Evolutionary conservation across 2,888 invertebrate genomes (phyloP).

Genomic region (Melinaea marsaeus): DNA sequence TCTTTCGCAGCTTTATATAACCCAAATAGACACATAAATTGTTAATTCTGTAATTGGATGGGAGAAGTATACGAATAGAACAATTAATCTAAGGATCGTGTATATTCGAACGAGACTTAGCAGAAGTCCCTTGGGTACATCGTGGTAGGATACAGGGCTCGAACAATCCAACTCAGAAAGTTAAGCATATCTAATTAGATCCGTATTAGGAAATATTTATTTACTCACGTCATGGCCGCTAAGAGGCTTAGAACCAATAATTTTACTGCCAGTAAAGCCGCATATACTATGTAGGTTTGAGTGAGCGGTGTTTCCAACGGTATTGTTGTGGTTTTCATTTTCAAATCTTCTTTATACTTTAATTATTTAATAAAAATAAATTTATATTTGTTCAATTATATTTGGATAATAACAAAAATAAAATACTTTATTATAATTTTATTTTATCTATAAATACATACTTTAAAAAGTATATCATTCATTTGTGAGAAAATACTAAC

Average conservation of each 20-base stretch:
- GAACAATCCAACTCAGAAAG: slow-evolving; percentile 55
- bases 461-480: too few species aligned
- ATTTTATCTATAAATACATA: too few species aligned
- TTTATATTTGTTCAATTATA: too few species aligned
- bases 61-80: slow-evolving; percentile 45
- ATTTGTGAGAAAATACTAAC: too few species aligned
- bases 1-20: slow-evolving; percentile 43
- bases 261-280: slow-evolving; percentile 50
- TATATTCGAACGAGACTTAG: slow-evolving; percentile 44
- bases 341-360: slow-evolving; percentile 25
- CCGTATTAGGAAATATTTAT: slow-evolving; percentile 43
- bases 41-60: slow-evolving; percentile 40
- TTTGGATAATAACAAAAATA: too few species aligned
- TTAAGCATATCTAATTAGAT: slow-evolving; percentile 48
- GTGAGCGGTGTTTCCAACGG: slow-evolving; percentile 43
- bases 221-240: slow-evolving; percentile 50
- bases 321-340: slow-evolving; percentile 40
- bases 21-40: slow-evolving; percentile 49
- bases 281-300: slow-evolving; percentile 51
- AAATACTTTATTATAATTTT: too few species aligned
- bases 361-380: too few species aligned
- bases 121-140: slow-evolving; percentile 36
- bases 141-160: slow-evolving; percentile 50
- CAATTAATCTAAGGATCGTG: slow-evolving; percentile 39
- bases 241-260: slow-evolving; percentile 49